Conservation (phyloP, 2,888 invertebrate species). For the Eurytoma adleriae region DNA sequence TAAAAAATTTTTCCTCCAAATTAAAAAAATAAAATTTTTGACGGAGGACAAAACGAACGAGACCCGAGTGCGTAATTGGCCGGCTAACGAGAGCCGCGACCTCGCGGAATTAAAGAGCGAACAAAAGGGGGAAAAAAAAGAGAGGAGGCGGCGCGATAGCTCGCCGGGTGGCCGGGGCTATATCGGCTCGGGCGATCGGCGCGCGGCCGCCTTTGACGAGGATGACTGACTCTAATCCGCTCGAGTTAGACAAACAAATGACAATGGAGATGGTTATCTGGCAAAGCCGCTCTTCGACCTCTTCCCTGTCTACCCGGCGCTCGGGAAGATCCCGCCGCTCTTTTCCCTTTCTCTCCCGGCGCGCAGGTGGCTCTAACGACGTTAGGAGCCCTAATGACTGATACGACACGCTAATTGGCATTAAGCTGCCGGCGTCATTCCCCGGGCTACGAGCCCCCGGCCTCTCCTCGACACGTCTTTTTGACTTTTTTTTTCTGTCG, state of each 20-base stretch:
- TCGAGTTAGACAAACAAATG: constrained; percentile 75
- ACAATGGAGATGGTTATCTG: constrained; percentile 65
- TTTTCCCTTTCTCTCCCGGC: constrained; percentile 54
- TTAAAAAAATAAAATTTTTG: too few species aligned
- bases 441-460: background rate
- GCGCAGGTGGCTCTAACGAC: constrained; percentile 71
- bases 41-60: too few species aligned
- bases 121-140: background rate
- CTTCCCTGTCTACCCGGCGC: constrained; percentile 18
- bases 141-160: constrained; percentile 31
- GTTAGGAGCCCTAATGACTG: constrained; percentile 69
- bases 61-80: constrained; percentile 11
- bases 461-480: background rate
- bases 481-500: background rate
- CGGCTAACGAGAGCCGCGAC: constrained; percentile 17
- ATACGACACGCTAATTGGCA: constrained; percentile 73
- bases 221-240: constrained; percentile 71
- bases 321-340: constrained; percentile 13
- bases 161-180: constrained; percentile 25
- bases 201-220: constrained; percentile 70
- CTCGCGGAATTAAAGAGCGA: constrained; percentile 6
- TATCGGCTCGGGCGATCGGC: constrained; percentile 63
- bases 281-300: constrained; percentile 49
- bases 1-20: too few species aligned
- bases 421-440: constrained; percentile 63